A percentile compares a stretch with the other conserved stretches of the same genome.
These are phyloP conservation scores for Sebastes ruberrimus DNA, from an alignment of 2,797 vertebrate species.

Conservation along the genomic window DNA sequence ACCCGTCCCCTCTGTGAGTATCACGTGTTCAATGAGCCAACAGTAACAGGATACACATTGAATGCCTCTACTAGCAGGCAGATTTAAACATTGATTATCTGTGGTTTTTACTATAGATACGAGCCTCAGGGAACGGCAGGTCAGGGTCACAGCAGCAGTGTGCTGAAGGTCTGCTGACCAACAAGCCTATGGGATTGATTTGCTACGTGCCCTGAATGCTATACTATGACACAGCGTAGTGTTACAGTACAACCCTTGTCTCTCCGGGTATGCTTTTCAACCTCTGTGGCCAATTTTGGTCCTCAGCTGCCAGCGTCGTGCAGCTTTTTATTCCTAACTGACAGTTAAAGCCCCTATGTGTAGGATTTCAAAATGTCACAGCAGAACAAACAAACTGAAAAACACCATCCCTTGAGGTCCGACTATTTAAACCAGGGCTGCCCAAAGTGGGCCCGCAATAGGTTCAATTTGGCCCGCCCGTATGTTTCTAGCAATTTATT, in stretches of 20 bases:
- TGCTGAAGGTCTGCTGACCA: background rate
- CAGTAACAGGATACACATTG: conserved; percentile 14
- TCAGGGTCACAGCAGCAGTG: conserved; percentile 5
- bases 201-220: background rate
- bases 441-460: no score
- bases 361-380: background rate
- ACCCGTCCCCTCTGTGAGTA: conserved; percentile 9
- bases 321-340: background rate
- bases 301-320: background rate
- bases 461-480: no score
- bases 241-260: background rate
- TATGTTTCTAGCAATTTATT: no score
- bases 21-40: conserved; percentile 30
- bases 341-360: background rate
- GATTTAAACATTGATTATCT: conserved; percentile 55
- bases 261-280: background rate
- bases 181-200: conserved; percentile 20
- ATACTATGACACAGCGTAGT: background rate
- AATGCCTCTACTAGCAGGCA: conserved; percentile 23
- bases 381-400: background rate
- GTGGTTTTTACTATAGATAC: conserved; percentile 22
- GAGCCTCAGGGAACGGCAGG: conserved; percentile 9
- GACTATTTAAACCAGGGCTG: background rate
- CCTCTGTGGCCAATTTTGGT: background rate
- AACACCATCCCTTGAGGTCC: background rate